Base-by-base conservation (phyloP, 2,113 vertebrate species). In the Atrichornis clamosus region DNA sequence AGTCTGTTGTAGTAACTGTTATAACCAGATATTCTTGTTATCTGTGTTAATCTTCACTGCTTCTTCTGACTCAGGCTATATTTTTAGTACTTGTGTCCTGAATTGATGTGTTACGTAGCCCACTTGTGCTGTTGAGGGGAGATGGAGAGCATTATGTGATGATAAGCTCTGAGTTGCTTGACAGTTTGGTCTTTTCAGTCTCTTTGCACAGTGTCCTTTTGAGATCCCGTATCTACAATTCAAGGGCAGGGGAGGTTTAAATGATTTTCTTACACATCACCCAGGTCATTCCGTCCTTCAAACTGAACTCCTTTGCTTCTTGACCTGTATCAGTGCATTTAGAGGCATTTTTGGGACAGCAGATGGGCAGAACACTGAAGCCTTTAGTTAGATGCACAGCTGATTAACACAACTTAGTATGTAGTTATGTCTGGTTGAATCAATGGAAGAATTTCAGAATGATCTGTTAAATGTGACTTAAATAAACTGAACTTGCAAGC, bases 31-130 rank as follows among this genome's bases (percentile, higher is more conserved):
- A 53, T 58, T 81, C 27, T 35, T 56, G 20, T 88, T 91, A 69
- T 24, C 58, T 92, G 17, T 89, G 10, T 74, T 85, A 67, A 37
- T 82, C 37, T 88, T 96, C 32, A 24, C n/a, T 83, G 22, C 64
- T 77, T 39, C 37, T 84, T 78, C 60, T 90, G 83, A 79, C 42
- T 95, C 52, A 32, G 19, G 10, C 42, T 75, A 0, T 92, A 82
- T 67, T 95, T 92, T 83, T 92, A 92, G 87, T 79, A 15, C 56
- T 75, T 67, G 47, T 73, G 33, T 69, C 60, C 69, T 93, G 89
- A 87, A 70, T 39, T 74, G 20, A 14, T 92, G 41, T 60, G 16
- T 82, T 82, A 13, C 26, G 10, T 8, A 62, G 64, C 30, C 59
- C 50, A 21, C 8, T 74, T 77, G 7, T 0, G 17, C 74, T 78